Base-by-base conservation (phyloP, 2,113 vertebrate species). In the Trinectes maculatus region DNA sequence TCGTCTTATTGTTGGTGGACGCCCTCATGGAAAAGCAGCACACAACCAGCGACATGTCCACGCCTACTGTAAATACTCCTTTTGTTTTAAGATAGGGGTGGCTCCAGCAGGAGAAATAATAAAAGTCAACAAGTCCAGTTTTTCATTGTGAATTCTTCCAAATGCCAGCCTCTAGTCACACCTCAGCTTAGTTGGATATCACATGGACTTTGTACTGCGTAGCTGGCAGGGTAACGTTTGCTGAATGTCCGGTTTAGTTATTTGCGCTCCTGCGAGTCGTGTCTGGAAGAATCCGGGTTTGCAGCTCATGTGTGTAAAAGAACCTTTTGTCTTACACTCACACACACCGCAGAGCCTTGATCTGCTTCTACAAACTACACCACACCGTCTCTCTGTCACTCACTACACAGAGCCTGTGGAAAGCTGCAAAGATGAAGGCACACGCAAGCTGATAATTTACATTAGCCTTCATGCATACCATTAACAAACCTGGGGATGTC, bases 401-500 rank as follows among this genome's bases (percentile, higher is more conserved):
- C 8, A 46, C 1, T 22, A 6, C n/a, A n/a, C n/a, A n/a, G n/a
- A n/a, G n/a, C n/a, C n/a, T n/a, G 8, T 31, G 29, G 29, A 31
- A 31, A 31, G 29, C 29, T 31, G 29, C 29, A 5, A 8, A 4
- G 43, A 13, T 18, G 11, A 6, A 36, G 44, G 6, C 5, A 22
- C 29, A 29, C 46, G 10, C 42, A 33, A 72, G 49, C 36, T 8
- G 0, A 8, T 22, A 57, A 60, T n/a, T n/a, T n/a, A 66, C 11
- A 24, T 25, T 21, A 48, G 6, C 25, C 11, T 65, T 55, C 37
- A 13, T 42, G 34, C 11, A 12, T 62, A 52, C 8, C 18, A 3
- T 66, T 29, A 34, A 25, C 2, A 31, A 44, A 51, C 54, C 15
- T 67, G 63, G 11, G 39, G 29, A 63, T 24, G 49, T 54, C 33